phyloP scores from a whole-genome alignment of 2,888 invertebrate genomes.

The Smittia aterrima region DNA sequence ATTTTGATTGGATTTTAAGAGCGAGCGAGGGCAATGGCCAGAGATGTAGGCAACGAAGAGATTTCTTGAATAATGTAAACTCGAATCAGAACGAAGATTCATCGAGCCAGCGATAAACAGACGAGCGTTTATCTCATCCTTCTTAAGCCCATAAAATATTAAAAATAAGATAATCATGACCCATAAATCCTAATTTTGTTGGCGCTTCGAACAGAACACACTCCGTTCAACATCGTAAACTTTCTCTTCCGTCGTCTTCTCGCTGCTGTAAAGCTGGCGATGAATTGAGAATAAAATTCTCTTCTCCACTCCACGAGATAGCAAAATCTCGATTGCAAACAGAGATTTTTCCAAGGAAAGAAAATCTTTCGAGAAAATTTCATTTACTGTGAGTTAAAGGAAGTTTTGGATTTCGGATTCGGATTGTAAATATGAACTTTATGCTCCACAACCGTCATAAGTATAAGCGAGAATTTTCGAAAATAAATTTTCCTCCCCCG shows the following conservation, averaged over 20 bases:
- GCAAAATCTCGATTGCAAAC: slow-evolving; percentile 28
- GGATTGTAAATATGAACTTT: slow-evolving; percentile 37
- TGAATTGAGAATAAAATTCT: slow-evolving; percentile 28
- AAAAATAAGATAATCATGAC: slow-evolving; percentile 32
- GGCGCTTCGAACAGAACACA: neutral
- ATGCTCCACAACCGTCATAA: slow-evolving; percentile 18
- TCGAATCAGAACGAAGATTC: neutral
- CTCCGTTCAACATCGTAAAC: slow-evolving; percentile 21
- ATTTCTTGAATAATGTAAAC: neutral
- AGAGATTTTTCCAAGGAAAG: slow-evolving; percentile 25
- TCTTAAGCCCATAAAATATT: slow-evolving; percentile 24
- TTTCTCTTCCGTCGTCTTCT: slow-evolving; percentile 22
- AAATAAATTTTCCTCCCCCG: slow-evolving; percentile 18
- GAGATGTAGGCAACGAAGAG: neutral
- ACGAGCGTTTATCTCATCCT: neutral
- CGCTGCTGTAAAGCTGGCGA: slow-evolving; percentile 14
- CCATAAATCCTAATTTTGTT: slow-evolving; percentile 37
- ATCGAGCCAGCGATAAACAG: neutral
- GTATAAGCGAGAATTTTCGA: slow-evolving; percentile 14
- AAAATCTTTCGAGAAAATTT: slow-evolving; percentile 37
- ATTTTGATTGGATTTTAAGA: slow-evolving; percentile 16
- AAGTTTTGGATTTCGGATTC: slow-evolving; percentile 23
- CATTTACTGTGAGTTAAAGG: slow-evolving; percentile 24
- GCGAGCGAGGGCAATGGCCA: neutral
- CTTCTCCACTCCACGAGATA: neutral